Evolutionary conservation across 2,888 invertebrate species (phyloP).

Genomic region (Limnephilus rhombicus): DNA sequence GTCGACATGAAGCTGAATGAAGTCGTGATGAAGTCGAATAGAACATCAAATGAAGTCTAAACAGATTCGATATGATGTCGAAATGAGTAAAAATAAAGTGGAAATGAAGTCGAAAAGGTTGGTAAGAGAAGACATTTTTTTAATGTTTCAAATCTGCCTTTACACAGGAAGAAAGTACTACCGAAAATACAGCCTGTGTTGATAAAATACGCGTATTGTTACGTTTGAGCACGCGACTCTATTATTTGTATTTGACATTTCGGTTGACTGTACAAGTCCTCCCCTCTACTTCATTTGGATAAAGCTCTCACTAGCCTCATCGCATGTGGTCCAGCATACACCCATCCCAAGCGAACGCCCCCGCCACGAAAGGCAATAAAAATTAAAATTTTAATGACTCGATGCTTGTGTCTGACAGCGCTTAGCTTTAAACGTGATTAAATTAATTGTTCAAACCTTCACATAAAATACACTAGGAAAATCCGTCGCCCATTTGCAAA

Average conservation of each 20-base stretch:
- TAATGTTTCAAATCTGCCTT: not conserved
- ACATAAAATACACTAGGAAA: not conserved
- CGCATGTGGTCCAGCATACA: slow-evolving; percentile 34
- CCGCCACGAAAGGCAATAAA: slow-evolving; percentile 42
- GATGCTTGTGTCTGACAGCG: slow-evolving; percentile 40
- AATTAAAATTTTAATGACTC: slow-evolving; percentile 53
- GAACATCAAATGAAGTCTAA: too few species aligned
- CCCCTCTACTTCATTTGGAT: not conserved
- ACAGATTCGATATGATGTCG: too few species aligned
- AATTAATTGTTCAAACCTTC: slow-evolving; percentile 33
- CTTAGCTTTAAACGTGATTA: slow-evolving; percentile 47
- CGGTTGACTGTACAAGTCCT: not conserved
- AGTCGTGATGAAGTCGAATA: too few species aligned
- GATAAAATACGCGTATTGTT: too few species aligned
- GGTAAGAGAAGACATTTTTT: not conserved
- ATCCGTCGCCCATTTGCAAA: not conserved
- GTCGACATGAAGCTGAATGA: too few species aligned
- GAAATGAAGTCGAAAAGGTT: not conserved
- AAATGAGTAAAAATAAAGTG: too few species aligned
- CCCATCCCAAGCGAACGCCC: slow-evolving; percentile 32
- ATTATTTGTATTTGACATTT: not conserved
- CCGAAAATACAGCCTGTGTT: not conserved
- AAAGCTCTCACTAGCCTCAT: not conserved
- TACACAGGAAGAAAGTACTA: too few species aligned
- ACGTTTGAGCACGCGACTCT: not conserved